Evolutionary conservation across 1,140 invertebrate genomes (phyloP), one percentile per base, ranked within the genome.

Genomic region (Lordiphosa mommai): DNA sequence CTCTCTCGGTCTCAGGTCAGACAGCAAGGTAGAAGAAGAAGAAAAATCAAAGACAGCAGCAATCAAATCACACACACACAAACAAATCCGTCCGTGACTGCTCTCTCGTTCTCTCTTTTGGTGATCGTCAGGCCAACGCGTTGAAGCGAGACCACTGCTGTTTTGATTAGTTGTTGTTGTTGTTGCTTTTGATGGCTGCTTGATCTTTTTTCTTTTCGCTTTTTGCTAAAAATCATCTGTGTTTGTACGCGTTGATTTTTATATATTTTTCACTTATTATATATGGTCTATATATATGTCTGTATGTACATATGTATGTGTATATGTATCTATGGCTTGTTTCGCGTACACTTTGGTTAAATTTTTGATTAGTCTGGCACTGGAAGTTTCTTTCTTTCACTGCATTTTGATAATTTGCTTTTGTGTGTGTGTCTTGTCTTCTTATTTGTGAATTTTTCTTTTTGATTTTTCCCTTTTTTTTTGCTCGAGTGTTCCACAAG

Each of bases 181-280:
- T 60, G 49, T 40, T 68, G 50, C 49, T 66, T 38, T 69, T 76
- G 57, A 52, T 70, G 61, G 59, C 40, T 80, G 74, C 67, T 71
- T 76, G 71, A 84, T 80, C 66, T 82, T 84, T 79, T 82, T 76
- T 63, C 61, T 79, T 79, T 76, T 80, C 67, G 66, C 55, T 77
- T 80, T 80, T 82, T 82, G 77, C 77, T 82, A 84, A 84, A 82
- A 85, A 84, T 84, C 77, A 84, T 84, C 77, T 72, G 79, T 77
- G 79, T 69, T 82, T 69, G 72, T 84, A 84, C 77, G 64, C 17
- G 20, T 69, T 82, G 71, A 67, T 82, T 82, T 84, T 73, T 82
- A 73, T 74, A 72, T 77, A 71, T 49, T 84, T 76, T 63, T 27
- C 68, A 63, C 63, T 79, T 77, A 79, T 77, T 68, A 72, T 77